Evolutionary conservation across 2,113 vertebrate species (phyloP).

Genomic region (Leptobrachium ailaonicum): DNA sequence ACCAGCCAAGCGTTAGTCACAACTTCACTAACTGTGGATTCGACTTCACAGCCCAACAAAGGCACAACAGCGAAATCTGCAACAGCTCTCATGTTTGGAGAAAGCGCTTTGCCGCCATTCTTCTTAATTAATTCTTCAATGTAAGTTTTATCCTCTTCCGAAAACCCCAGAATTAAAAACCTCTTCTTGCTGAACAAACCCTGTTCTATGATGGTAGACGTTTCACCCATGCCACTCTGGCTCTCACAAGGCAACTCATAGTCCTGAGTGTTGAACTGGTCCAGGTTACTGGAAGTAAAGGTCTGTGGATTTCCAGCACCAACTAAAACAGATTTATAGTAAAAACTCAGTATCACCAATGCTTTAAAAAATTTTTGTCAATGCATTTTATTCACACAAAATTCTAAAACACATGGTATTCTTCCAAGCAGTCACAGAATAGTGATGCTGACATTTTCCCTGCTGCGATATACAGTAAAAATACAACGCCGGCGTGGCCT

Average conservation of each 20-base stretch:
- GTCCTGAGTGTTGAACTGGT: conserved; percentile 52
- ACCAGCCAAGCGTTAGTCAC: conserved; percentile 97
- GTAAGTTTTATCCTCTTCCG: conserved; percentile 74
- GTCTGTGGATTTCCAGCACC: conserved; percentile 51
- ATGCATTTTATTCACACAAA: no score
- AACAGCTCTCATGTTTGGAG: conserved; percentile 68
- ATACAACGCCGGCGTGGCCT: no score
- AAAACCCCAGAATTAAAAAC: conserved; percentile 87
- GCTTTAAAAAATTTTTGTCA: no score
- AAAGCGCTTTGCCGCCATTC: conserved; percentile 78
- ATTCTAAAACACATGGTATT: no score
- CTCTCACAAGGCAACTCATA: conserved; percentile 49
- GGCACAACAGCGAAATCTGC: conserved; percentile 93
- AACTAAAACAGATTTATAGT: conserved; percentile 48
- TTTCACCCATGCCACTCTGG: conserved; percentile 54
- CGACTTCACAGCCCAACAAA: conserved; percentile 83
- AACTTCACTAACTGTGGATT: conserved; percentile 87
- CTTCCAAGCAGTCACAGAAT: no score
- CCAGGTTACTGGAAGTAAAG: conserved; percentile 40
- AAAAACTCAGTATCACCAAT: no score
- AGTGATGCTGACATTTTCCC: no score
- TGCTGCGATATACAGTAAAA: no score
- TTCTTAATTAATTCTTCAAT: conserved; percentile 76
- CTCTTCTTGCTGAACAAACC: conserved; percentile 78
- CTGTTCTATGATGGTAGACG: conserved; percentile 65